A percentile compares a stretch with the other conserved stretches of the same genome.
These are phyloP conservation scores for Urocitellus parryii DNA, from an alignment of 2,113 vertebrate species.

Conservation along the genomic window DNA sequence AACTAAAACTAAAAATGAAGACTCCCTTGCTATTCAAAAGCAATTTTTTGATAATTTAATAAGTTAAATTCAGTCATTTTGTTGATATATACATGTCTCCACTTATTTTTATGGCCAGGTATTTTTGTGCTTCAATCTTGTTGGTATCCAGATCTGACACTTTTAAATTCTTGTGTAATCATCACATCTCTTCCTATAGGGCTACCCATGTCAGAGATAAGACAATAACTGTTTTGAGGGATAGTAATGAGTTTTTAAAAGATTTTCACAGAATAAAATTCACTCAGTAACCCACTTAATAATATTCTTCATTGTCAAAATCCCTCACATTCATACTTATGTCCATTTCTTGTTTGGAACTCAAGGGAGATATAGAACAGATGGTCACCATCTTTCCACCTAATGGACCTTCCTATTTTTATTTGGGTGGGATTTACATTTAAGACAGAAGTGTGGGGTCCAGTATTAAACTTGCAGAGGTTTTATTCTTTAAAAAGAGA, in stretches of 20 bases:
- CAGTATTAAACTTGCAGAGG: neutral
- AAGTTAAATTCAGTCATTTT: neutral
- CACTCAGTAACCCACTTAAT: neutral
- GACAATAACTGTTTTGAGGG: neutral
- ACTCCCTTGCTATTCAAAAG: neutral
- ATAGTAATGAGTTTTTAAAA: neutral
- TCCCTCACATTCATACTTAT: neutral
- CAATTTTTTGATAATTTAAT: neutral
- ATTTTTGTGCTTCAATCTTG: neutral
- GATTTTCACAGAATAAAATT: neutral
- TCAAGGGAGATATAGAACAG: slow-evolving; percentile 35
- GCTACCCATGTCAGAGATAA: neutral
- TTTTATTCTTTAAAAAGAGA: slow-evolving; percentile 44
- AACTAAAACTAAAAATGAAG: neutral
- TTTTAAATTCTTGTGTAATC: slow-evolving; percentile 7
- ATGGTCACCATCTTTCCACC: slow-evolving; percentile 31
- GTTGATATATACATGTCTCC: neutral
- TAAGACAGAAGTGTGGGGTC: neutral
- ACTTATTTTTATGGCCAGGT: neutral
- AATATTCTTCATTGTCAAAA: slow-evolving; percentile 9
- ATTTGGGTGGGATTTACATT: neutral
- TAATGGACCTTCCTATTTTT: neutral
- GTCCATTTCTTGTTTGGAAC: slow-evolving; percentile 38
- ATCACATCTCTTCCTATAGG: neutral
- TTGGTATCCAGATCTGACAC: neutral